Evolutionary conservation across 1,140 invertebrate genomes (phyloP).

Genomic region (Macrosteles quadrilineatus): DNA sequence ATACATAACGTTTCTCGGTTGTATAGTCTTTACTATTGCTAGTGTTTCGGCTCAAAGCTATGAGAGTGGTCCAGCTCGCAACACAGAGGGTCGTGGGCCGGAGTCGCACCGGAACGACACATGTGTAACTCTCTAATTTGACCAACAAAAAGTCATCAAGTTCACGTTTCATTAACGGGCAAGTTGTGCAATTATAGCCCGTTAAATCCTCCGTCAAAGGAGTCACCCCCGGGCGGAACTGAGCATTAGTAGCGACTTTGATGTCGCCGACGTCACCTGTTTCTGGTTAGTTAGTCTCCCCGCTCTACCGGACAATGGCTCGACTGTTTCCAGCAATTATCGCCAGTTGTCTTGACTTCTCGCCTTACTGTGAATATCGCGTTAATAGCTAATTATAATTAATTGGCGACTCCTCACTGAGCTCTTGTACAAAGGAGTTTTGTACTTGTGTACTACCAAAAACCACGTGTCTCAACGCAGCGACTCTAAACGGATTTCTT

Average conservation of each 20-base stretch:
- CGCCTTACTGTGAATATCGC: constrained; percentile 11
- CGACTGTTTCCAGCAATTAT: not conserved
- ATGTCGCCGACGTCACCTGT: constrained; percentile 1
- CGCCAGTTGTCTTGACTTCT: constrained; percentile 8
- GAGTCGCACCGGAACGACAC: constrained; percentile 3
- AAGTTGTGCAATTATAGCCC: constrained; percentile 15
- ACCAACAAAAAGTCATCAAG: constrained; percentile 22
- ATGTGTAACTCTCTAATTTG: constrained; percentile 26
- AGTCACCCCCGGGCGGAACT: not conserved
- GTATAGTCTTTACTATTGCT: no score
- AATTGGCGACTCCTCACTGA: constrained; percentile 5
- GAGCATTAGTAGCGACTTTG: not conserved
- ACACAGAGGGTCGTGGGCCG: no score
- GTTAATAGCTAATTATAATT: constrained; percentile 26
- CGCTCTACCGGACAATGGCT: constrained; percentile 16
- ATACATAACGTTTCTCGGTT: no score
- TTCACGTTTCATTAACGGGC: constrained; percentile 22
- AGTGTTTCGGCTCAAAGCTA: no score
- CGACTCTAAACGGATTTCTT: no score
- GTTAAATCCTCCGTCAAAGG: constrained; percentile 24
- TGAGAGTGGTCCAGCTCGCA: no score
- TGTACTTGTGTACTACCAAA: no score
- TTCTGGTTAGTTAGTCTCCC: constrained; percentile 11
- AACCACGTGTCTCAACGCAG: no score
- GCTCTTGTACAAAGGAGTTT: not conserved